Evolutionary conservation across 2,113 vertebrate genomes (phyloP).

Genomic region (Bagarius yarrelli): DNA sequence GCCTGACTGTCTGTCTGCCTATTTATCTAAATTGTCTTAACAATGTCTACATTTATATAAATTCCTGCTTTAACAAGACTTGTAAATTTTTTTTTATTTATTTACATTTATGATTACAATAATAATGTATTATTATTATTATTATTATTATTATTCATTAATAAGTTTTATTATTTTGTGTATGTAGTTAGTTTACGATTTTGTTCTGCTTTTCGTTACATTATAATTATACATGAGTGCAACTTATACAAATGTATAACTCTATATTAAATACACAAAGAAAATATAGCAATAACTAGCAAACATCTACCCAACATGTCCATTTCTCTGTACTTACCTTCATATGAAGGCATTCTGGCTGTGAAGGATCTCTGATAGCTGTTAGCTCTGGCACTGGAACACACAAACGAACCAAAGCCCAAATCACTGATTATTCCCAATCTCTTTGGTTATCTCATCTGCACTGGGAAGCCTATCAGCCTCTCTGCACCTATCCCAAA

Average conservation of each 20-base stretch:
- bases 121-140: neutral
- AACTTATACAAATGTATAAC: neutral
- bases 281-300: neutral
- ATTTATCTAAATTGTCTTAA: too few relatives aligned
- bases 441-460: slow-evolving; percentile 17
- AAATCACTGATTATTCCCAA: slow-evolving; percentile 38
- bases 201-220: neutral
- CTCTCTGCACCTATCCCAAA: slow-evolving; percentile 43
- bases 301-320: neutral
- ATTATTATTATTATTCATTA: neutral
- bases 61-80: neutral
- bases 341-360: slow-evolving; percentile 46
- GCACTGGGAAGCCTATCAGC: slow-evolving; percentile 42
- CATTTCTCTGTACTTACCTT: slow-evolving; percentile 47
- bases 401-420: slow-evolving; percentile 26
- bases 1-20: too few relatives aligned
- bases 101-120: too few relatives aligned
- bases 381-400: slow-evolving; percentile 25
- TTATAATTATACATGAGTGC: neutral
- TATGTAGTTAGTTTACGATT: neutral
- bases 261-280: neutral
- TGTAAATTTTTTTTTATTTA: neutral
- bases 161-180: neutral
- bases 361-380: slow-evolving; percentile 19
- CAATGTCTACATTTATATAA: too few relatives aligned